Evolutionary conservation across 2,113 vertebrate genomes (phyloP), one percentile per base, ranked within the genome.

Genomic region (Ictidomys tridecemlineatus): DNA sequence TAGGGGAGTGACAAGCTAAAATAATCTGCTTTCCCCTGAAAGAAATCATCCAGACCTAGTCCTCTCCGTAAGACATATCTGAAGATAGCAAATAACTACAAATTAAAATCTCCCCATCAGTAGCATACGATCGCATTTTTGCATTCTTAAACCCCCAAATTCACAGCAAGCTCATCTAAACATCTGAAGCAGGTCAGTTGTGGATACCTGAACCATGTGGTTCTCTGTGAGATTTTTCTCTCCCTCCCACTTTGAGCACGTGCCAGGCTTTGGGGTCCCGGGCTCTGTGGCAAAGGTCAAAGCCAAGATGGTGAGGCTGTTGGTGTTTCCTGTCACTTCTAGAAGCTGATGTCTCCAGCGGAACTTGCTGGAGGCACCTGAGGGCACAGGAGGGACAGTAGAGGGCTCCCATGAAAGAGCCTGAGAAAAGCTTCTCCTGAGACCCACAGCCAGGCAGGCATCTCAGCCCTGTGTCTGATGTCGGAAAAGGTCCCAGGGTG

Each of bases 91-190:
- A 6, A 67, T 9, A 39, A 16, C 61, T 58, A 14, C 2, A 4
- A 61, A 28, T 39, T 56, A 69, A 74, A 42, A 74, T 53, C 48
- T 63, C 72, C 39, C 16, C 20, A 1, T 48, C 12, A 1, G 5
- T 17, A n/a, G 39, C 65, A 1, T 1, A n/a, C 4, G 45, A 2
- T 17, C 53, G 6, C 4, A 2, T n/a, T 16, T 16, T 11, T 37
- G 24, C 67, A 61, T 53, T 69, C 45, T 37, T 30, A 16, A 37
- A 85, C 48, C 18, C 26, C 53, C 61, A 8, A 26, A 8, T 26
- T 1, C 10, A 18, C 1, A 18, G 11, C 9, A 20, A 42, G 10
- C 42, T 56, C 26, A 1, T 3, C 0, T 34, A 22, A 61, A 2
- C 22, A 2, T 32, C n/a, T 28, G 20, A 0, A 5, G 20, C 24